A percentile compares a stretch with the other conserved stretches of the same genome.
Conservation (phyloP, 2,888 invertebrate genomes). For the Clanis bilineata region DNA sequence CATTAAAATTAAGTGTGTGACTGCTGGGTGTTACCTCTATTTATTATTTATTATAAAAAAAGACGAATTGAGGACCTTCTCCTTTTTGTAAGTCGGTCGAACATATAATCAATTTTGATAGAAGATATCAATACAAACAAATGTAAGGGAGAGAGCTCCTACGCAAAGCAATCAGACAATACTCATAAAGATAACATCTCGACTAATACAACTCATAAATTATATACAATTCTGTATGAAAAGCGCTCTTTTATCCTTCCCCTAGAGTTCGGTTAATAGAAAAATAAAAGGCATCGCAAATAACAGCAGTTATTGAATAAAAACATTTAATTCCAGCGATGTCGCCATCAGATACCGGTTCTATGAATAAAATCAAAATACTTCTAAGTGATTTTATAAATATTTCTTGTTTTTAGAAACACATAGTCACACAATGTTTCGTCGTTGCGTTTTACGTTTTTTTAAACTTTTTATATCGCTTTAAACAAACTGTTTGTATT, state of each 20-base stretch:
- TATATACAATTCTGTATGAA: slow-evolving; percentile 52
- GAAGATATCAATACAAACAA: not conserved
- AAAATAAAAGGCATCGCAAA: slow-evolving; percentile 65
- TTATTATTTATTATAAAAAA: no score
- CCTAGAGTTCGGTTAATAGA: slow-evolving; percentile 64
- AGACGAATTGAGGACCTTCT: no score
- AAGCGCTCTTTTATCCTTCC: slow-evolving; percentile 47
- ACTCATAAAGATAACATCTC: slow-evolving; percentile 67
- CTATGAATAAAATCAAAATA: slow-evolving; percentile 66
- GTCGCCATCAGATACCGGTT: slow-evolving; percentile 47
- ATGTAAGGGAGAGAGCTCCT: slow-evolving; percentile 30
- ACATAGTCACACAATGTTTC: no score
- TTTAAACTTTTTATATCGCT: no score
- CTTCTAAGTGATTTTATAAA: slow-evolving; percentile 23
- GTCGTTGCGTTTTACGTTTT: no score
- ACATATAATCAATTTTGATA: not conserved
- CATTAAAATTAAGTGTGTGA: no score
- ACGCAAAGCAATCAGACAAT: slow-evolving; percentile 50
- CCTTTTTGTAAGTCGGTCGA: not conserved
- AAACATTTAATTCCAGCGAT: slow-evolving; percentile 55
- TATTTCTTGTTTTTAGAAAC: not conserved
- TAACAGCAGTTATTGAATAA: slow-evolving; percentile 69
- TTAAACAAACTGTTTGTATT: no score
- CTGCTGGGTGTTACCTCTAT: no score
- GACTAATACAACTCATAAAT: slow-evolving; percentile 61